Conservation (phyloP, 2,797 vertebrate genomes). For the Tokudaia tokunoshimensis region DNA sequence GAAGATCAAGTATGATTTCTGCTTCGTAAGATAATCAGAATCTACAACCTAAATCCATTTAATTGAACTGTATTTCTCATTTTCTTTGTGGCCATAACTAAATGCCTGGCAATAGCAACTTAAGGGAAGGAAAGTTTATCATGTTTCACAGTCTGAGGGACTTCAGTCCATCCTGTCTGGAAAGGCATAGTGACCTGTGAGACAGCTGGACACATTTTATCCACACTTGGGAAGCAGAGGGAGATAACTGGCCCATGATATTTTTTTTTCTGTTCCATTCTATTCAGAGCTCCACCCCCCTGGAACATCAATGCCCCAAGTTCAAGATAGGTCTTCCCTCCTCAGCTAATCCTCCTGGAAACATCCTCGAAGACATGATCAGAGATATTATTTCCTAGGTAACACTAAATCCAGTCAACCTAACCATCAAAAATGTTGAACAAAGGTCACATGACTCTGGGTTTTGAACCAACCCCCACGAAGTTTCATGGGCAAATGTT, state of each 20-base stretch:
- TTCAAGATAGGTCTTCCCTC: not conserved
- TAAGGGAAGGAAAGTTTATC: not conserved
- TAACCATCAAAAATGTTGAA: not conserved
- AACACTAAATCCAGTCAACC: not conserved
- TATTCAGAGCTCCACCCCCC: not conserved
- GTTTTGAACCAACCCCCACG: not conserved
- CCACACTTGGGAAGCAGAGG: not conserved
- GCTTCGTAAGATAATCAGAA: conserved; percentile 12
- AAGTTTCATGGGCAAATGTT: accelerated
- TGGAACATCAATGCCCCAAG: not conserved
- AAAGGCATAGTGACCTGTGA: not conserved
- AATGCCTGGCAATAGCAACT: not conserved
- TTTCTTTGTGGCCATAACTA: not conserved
- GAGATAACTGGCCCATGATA: not conserved
- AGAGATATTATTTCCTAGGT: not conserved
- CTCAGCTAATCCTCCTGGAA: not conserved
- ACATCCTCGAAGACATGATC: not conserved
- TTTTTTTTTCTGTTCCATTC: not conserved
- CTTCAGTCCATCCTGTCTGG: not conserved
- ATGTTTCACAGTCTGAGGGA: not conserved
- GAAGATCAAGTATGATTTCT: not conserved
- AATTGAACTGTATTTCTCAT: not conserved
- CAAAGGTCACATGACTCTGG: not conserved
- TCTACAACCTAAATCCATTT: not conserved
- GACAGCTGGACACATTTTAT: not conserved